These are phyloP conservation scores for Ceriagrion tenellum DNA, from an alignment of 2,888 invertebrate genomes.

Conservation along the genomic window DNA sequence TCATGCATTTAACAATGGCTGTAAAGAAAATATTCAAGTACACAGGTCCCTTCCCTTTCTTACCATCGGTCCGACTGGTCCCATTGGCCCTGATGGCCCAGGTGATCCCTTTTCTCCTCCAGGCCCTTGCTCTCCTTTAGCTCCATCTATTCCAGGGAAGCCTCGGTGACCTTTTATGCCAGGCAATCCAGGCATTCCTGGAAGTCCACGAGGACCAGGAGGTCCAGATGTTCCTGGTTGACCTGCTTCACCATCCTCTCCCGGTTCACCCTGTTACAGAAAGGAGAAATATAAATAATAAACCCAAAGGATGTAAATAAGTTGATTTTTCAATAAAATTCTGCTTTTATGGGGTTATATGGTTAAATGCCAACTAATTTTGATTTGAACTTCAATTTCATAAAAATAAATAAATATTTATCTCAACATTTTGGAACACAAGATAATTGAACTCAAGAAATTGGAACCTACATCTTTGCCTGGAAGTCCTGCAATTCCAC, in stretches of 20 bases:
- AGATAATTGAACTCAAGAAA: neutral
- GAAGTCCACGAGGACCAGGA: conserved; percentile 86
- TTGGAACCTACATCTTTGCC: conserved; percentile 86
- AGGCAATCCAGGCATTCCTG: conserved; percentile 88
- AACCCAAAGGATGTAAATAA: no score
- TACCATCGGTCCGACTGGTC: conserved; percentile 85
- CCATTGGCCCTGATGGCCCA: conserved; percentile 77
- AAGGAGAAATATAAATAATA: neutral
- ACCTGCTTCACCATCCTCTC: conserved; percentile 90
- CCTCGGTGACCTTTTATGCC: conserved; percentile 92
- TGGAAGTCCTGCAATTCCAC: conserved; percentile 85
- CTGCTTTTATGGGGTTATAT: no score
- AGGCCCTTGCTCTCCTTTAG: conserved; percentile 89
- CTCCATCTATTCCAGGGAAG: conserved; percentile 88
- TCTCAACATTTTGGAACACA: no score
- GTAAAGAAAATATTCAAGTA: neutral
- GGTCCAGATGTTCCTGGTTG: conserved; percentile 86
- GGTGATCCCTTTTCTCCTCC: conserved; percentile 87
- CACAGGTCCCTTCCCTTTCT: conserved; percentile 73
- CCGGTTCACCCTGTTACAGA: conserved; percentile 85
- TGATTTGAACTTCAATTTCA: no score
- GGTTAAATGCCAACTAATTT: no score
- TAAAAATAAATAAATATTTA: no score
- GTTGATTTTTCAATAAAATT: neutral
- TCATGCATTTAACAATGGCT: no score